Base-by-base conservation (phyloP, 2,888 invertebrate species). In the Leptinotarsa tumamoca region DNA sequence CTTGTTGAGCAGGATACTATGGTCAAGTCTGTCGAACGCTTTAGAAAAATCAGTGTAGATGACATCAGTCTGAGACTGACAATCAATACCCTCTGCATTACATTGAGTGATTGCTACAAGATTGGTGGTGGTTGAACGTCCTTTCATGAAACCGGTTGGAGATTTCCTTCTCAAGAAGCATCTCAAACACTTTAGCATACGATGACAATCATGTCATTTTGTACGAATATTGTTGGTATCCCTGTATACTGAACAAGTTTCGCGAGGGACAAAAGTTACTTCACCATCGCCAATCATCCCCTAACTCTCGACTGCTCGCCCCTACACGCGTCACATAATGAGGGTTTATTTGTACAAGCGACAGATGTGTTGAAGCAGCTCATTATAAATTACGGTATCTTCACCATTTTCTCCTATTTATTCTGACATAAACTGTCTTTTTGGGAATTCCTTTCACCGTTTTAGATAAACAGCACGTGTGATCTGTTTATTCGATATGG, bases 331-430 rank as follows among this genome's bases (percentile, higher is more conserved):
- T 15, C 58, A 15, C 17, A 15, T 58, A 23, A 58, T 58, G 15
- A 58, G 58, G 58, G 58, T 58, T 58, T 58, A 58, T 58, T 58
- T 58, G 58, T 58, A 15, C 23, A 14, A 18, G 52, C 52, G 52
- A n/a, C 52, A 52, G 52, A 52, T 23, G 14, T 52, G 52, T n/a
- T 52, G 56, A 18, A 58, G 58, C 58, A 23, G 7, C 3, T 58
- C 58, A 21, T 58, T 58, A 21, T 18, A 58, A 23, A 14, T 23
- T 58, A 23, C 58, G 1, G 17, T 21, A 15, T 58, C 23, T 58
- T 14, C 13, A 7, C 21, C 14, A 23, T 58, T 58, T 23, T 58
- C 58, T 15, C 58, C 21, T 23, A 23, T 58, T 58, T 58, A 58
- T 58, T 27, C 58, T 23, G 21, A 21, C 15, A 58, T 58, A 21